These are phyloP conservation scores for Reinhardtius hippoglossoides DNA, from an alignment of 2,113 vertebrate genomes.

Conservation along the genomic window DNA sequence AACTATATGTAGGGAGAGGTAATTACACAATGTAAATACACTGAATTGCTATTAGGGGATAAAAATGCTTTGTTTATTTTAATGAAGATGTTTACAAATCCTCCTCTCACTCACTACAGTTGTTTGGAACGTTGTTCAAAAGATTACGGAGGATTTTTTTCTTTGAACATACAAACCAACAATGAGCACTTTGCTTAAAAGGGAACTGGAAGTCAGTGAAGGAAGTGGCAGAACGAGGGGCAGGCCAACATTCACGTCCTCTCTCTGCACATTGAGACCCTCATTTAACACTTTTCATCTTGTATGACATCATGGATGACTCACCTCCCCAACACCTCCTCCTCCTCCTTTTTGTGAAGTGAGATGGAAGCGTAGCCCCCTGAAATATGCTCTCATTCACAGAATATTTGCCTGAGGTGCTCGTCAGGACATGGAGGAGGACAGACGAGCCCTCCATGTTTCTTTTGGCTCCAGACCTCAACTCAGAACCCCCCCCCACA, in stretches of 20 bases:
- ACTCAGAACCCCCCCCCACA: slow-evolving; percentile 30
- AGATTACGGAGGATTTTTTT: background rate
- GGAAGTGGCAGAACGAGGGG: slow-evolving; percentile 30
- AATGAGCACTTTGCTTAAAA: background rate
- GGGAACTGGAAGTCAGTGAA: slow-evolving; percentile 14
- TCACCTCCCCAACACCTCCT: slow-evolving; percentile 48
- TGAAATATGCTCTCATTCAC: slow-evolving; percentile 72
- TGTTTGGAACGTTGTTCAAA: no score
- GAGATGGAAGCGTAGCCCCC: slow-evolving; percentile 54
- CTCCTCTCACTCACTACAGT: no score
- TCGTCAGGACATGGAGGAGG: slow-evolving; percentile 77
- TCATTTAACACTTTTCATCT: slow-evolving; percentile 60
- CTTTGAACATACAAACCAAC: background rate
- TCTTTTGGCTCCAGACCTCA: slow-evolving; percentile 73
- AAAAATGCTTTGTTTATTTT: no score
- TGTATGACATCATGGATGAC: slow-evolving; percentile 69
- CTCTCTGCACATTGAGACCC: slow-evolving; percentile 42
- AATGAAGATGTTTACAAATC: no score
- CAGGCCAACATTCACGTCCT: slow-evolving; percentile 31
- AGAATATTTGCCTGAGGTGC: slow-evolving; percentile 75
- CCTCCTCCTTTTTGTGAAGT: slow-evolving; percentile 21
- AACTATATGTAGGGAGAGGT: no score
- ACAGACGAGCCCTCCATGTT: slow-evolving; percentile 75
- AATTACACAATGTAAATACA: no score
- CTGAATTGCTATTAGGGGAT: no score